A percentile compares a stretch with the other conserved stretches of the same genome.
phyloP scores from a whole-genome alignment of 2,888 invertebrate species.

The Deroplatys truncata region DNA sequence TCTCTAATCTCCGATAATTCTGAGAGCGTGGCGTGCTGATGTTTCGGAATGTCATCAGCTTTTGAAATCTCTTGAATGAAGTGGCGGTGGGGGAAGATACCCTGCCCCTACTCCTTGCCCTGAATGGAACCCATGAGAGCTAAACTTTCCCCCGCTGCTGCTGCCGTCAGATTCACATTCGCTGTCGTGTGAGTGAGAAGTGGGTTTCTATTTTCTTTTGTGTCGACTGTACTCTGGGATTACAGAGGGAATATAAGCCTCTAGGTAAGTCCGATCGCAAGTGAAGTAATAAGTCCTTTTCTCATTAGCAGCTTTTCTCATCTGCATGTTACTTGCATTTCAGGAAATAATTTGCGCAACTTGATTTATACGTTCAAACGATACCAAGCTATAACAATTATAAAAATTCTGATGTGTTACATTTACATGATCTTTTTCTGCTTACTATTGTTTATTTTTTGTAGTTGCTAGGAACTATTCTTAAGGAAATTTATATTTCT shows the following conservation, averaged over 20 bases:
- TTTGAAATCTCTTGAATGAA: neutral
- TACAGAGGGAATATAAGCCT: neutral
- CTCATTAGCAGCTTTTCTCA: too few relatives aligned
- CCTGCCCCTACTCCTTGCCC: neutral
- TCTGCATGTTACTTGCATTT: too few relatives aligned
- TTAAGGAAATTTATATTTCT: too few relatives aligned
- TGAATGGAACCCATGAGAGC: neutral
- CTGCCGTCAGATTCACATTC: neutral
- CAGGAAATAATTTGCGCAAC: too few relatives aligned
- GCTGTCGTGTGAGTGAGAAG: neutral
- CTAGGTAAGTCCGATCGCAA: neutral
- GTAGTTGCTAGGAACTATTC: too few relatives aligned
- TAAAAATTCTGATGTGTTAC: too few relatives aligned
- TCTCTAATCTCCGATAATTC: neutral
- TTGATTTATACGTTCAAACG: too few relatives aligned
- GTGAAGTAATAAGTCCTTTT: too few relatives aligned
- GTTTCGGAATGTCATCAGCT: neutral
- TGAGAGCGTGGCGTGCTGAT: neutral
- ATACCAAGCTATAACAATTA: too few relatives aligned
- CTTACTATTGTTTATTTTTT: too few relatives aligned
- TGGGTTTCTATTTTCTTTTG: neutral
- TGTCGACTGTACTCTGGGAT: neutral
- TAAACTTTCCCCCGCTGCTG: neutral
- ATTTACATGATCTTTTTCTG: too few relatives aligned
- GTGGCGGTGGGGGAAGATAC: neutral